Percentiles rank a stretch among this genome's conserved stretches.
Evolutionary conservation across 2,113 vertebrate species (phyloP).

Genomic region (Seriola rivoliana): DNA sequence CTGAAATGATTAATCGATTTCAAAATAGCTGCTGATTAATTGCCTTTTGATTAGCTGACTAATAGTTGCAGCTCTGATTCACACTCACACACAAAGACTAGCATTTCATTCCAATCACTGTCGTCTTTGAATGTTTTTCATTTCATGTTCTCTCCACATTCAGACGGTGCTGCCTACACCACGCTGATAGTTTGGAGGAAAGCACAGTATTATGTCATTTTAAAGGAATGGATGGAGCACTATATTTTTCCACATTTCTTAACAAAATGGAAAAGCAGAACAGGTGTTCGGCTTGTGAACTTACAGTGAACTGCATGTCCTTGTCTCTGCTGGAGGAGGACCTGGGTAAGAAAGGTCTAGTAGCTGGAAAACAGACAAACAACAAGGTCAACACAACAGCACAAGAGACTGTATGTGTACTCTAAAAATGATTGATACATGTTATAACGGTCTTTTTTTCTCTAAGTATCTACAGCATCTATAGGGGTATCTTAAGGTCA

Average conservation of each 20-base stretch:
- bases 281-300: slow-evolving; percentile 50
- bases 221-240: neutral
- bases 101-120: neutral
- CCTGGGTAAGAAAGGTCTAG: slow-evolving; percentile 44
- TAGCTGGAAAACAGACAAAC: slow-evolving; percentile 67
- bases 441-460: neutral
- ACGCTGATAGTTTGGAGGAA: neutral
- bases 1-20: neutral
- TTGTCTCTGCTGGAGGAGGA: slow-evolving; percentile 73
- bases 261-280: slow-evolving; percentile 5
- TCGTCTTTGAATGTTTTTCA: neutral
- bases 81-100: neutral
- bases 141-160: neutral
- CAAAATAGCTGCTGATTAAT: neutral
- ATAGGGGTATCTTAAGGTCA: neutral
- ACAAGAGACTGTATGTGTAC: neutral
- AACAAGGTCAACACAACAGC: slow-evolving; percentile 40
- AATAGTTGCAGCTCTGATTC: neutral
- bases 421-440: neutral
- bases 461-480: neutral
- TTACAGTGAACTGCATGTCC: slow-evolving; percentile 75
- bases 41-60: neutral
- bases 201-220: neutral
- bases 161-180: neutral
- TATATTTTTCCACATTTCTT: neutral